Base-by-base conservation (phyloP, 2,888 invertebrate genomes). In the Stenolophus ochropezus region DNA sequence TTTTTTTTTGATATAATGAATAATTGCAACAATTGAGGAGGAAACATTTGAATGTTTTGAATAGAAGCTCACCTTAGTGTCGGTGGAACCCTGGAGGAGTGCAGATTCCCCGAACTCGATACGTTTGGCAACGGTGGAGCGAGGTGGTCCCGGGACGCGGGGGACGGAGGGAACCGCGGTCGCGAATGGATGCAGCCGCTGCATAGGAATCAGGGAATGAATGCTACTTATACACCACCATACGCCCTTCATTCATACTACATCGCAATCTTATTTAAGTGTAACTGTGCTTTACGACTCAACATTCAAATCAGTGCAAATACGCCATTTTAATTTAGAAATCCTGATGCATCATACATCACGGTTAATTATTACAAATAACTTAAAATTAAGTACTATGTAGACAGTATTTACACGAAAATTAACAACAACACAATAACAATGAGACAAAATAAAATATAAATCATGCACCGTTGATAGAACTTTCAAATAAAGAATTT, bases 101-200 rank as follows among this genome's bases (percentile, higher is more conserved):
- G 85, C 84, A 77, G 86, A 82, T 83, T 90, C 89, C 82, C 85
- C 87, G 86, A 91, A 91, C 84, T 89, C 89, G 86, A 91, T 90
- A 86, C 90, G 89, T 86, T 90, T 91, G 87, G 90, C 90, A 85
- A 89, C 90, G 84, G 89, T 86, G 86, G 89, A 89, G 86, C 89
- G 88, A 47, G 81, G 81, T 85, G 85, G 87, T 86, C 86, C 87
- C 82, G 84, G 85, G 85, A 56, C 65, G 33, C 65, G 65, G 65
- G 65, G 65, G 65, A 42, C 65, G 65, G 86, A 86, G 85, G 86
- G 86, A 88, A 87, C 87, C 86, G 87, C 87, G 87, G 86, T 87
- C 86, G 87, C 87, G 87, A 86, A 87, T 85, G 87, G 85, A 83
- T 86, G 86, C 87, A 85, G 87, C 86, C 87, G 87, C 88, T 88